Conservation (phyloP, 2,113 vertebrate genomes). For the Machaerirhynchus nigripectus region DNA sequence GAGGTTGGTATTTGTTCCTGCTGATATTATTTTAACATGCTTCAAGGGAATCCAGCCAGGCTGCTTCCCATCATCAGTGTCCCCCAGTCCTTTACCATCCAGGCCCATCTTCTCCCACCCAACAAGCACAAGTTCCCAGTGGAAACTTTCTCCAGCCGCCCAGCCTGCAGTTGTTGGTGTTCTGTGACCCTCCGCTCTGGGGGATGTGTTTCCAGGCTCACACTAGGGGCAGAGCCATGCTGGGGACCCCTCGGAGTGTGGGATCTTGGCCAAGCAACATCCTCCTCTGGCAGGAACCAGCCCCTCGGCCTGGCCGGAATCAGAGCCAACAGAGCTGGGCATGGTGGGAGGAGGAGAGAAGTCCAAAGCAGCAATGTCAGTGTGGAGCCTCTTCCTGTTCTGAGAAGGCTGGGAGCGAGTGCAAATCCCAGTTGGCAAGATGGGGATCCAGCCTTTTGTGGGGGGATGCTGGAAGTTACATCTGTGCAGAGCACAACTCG, state of each 20-base stretch:
- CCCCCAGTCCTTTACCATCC: not conserved
- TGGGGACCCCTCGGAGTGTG: not conserved
- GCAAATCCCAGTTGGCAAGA: not conserved
- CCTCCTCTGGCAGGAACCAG: not conserved
- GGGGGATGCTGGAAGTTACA: not conserved
- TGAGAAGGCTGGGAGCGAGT: not conserved
- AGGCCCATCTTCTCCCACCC: not conserved
- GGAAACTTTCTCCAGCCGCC: not conserved
- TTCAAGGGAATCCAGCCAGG: not conserved
- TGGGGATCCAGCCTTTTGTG: not conserved
- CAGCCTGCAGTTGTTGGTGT: fast-evolving
- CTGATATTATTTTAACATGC: not conserved
- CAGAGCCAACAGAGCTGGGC: fast-evolving
- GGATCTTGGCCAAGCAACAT: not conserved
- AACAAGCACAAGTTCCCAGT: not conserved
- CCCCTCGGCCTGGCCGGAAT: not conserved
- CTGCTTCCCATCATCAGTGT: fast-evolving
- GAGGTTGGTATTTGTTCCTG: not conserved
- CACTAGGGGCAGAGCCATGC: not conserved
- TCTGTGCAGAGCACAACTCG: not conserved
- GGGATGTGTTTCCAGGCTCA: not conserved
- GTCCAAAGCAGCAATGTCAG: not conserved
- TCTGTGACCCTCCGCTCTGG: not conserved
- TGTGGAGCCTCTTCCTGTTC: not conserved
- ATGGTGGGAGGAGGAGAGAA: not conserved